These are phyloP conservation scores for Dasypolia templi DNA, from an alignment of 2,888 invertebrate genomes.

Conservation along the genomic window DNA sequence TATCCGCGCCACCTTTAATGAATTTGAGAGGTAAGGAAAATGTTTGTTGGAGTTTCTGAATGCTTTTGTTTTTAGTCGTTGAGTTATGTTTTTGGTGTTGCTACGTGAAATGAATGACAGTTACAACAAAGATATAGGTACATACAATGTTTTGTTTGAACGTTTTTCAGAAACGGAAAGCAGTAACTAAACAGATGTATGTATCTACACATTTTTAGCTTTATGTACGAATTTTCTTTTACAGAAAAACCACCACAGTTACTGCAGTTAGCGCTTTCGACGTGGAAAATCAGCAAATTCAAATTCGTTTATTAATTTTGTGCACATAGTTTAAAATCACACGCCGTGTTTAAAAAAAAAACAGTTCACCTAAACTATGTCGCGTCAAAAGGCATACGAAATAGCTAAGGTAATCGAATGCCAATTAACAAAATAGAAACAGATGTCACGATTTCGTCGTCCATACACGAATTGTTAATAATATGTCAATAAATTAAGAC, in stretches of 20 bases:
- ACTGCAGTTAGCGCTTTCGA: not conserved
- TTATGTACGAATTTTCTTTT: not conserved
- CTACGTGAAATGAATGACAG: conserved; percentile 14
- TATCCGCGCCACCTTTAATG: conserved; percentile 71
- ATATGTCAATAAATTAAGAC: too few relatives aligned
- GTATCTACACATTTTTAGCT: not conserved
- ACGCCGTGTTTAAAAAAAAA: too few relatives aligned
- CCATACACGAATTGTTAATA: too few relatives aligned
- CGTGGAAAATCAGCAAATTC: not conserved
- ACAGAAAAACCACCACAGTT: not conserved
- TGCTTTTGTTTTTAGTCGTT: conserved; percentile 64
- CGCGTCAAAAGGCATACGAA: too few relatives aligned
- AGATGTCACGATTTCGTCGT: too few relatives aligned
- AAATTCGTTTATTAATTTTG: too few relatives aligned
- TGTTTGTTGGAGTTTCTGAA: conserved; percentile 66
- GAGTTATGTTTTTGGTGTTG: conserved; percentile 34
- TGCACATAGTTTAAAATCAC: too few relatives aligned
- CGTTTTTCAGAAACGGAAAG: not conserved
- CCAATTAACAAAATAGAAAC: too few relatives aligned
- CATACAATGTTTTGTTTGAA: not conserved
- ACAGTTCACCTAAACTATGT: too few relatives aligned
- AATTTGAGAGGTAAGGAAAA: conserved; percentile 67
- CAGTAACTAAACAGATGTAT: not conserved
- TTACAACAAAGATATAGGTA: not conserved
- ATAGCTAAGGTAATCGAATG: too few relatives aligned